phyloP scores from a whole-genome alignment of 2,797 vertebrate genomes.

The Glyptemys insculpta region DNA sequence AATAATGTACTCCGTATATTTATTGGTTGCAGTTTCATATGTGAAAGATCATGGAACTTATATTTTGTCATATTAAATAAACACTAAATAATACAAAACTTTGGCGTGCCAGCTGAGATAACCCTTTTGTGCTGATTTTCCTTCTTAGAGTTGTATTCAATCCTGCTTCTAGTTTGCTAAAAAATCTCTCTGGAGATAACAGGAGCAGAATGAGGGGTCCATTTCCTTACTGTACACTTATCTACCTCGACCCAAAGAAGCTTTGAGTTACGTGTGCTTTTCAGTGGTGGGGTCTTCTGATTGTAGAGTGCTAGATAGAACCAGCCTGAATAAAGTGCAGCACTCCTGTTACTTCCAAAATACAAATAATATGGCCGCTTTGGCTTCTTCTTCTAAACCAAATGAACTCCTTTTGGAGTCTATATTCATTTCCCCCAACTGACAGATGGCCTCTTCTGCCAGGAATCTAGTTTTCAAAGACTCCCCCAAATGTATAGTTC shows the following conservation, averaged over 20 bases:
- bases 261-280: not conserved
- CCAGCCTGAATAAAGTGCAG: not conserved
- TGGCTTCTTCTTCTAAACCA: not conserved
- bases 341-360: not conserved
- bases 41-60: constrained; percentile 76
- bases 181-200: constrained; percentile 26
- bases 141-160: not conserved
- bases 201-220: not conserved
- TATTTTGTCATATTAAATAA: constrained; percentile 83
- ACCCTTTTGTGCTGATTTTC: not conserved
- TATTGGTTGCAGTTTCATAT: constrained; percentile 74
- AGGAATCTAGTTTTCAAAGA: not conserved
- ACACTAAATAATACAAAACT: constrained; percentile 54
- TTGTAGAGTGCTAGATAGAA: not conserved
- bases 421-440: not conserved
- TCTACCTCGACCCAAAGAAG: not conserved
- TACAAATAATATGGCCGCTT: not conserved
- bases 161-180: not conserved
- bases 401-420: not conserved
- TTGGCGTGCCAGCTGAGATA: not conserved
- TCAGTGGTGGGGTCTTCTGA: not conserved
- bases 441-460: constrained; percentile 6
- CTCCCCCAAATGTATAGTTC: not conserved
- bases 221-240: not conserved
- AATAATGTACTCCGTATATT: constrained; percentile 72